Percentiles rank a stretch among this genome's conserved stretches.
Conservation (phyloP, 2,113 vertebrate species). For the Aegithalos caudatus region DNA sequence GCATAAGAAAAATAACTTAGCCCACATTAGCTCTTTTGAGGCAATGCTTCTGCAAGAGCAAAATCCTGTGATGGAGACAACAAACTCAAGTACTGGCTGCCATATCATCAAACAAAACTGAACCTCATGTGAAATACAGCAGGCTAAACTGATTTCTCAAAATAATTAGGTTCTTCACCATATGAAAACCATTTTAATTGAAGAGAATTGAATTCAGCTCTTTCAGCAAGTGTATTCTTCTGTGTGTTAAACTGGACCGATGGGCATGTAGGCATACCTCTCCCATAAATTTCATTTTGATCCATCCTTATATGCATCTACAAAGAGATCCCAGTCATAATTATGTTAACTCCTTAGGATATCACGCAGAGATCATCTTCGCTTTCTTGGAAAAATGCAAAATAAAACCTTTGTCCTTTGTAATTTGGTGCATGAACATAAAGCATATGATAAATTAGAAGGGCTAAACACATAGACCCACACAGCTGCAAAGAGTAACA, state of each 20-base stretch:
- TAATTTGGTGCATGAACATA: neutral
- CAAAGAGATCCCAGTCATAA: neutral
- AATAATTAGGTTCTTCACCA: neutral
- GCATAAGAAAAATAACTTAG: neutral
- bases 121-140: neutral
- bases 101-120: neutral
- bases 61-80: neutral
- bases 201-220: neutral
- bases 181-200: neutral
- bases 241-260: neutral
- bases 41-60: neutral
- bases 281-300: neutral
- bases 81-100: neutral
- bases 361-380: neutral
- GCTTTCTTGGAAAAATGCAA: neutral
- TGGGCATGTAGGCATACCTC: accelerated
- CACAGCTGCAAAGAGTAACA: neutral
- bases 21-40: neutral
- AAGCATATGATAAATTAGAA: neutral
- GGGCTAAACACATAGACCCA: neutral
- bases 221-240: neutral
- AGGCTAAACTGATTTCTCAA: neutral
- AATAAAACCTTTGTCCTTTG: neutral
- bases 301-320: neutral
- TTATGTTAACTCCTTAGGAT: neutral